Evolutionary conservation across 2,888 invertebrate genomes (phyloP).

Genomic region (Chironomus tentans): DNA sequence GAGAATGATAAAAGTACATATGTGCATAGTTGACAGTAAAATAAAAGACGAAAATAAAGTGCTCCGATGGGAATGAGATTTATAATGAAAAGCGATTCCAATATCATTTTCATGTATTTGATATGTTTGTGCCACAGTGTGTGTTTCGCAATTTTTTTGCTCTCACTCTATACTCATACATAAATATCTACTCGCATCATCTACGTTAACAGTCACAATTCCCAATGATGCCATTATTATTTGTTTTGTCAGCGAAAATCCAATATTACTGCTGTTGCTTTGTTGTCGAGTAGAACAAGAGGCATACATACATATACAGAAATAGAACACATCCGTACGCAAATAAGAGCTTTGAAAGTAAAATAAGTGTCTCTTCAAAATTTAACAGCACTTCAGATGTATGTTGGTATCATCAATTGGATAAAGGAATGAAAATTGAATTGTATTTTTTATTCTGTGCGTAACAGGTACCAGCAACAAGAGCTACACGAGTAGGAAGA

Average conservation of each 20-base stretch:
- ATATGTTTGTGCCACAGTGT: background rate
- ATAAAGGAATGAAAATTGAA: background rate
- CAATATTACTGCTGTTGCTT: conserved; percentile 16
- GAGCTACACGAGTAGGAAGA: background rate
- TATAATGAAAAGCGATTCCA: conserved; percentile 4
- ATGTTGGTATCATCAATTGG: background rate
- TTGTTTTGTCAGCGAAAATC: conserved; percentile 21
- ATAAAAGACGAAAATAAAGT: background rate
- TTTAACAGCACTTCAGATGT: background rate
- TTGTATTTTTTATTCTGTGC: background rate
- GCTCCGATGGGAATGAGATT: background rate
- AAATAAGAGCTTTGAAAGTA: background rate
- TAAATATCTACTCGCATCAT: background rate
- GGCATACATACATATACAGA: background rate
- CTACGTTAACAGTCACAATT: conserved; percentile 1
- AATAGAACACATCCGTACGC: background rate
- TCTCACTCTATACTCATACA: too few species aligned
- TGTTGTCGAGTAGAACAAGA: background rate
- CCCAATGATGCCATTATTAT: conserved; percentile 15
- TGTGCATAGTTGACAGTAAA: background rate
- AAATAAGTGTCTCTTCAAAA: conserved; percentile 1
- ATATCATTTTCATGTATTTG: background rate
- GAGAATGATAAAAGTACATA: background rate
- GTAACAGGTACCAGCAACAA: background rate
- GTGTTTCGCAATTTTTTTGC: too few species aligned